These are phyloP conservation scores for Delia radicum DNA, from an alignment of 1,140 invertebrate species.

Conservation along the genomic window DNA sequence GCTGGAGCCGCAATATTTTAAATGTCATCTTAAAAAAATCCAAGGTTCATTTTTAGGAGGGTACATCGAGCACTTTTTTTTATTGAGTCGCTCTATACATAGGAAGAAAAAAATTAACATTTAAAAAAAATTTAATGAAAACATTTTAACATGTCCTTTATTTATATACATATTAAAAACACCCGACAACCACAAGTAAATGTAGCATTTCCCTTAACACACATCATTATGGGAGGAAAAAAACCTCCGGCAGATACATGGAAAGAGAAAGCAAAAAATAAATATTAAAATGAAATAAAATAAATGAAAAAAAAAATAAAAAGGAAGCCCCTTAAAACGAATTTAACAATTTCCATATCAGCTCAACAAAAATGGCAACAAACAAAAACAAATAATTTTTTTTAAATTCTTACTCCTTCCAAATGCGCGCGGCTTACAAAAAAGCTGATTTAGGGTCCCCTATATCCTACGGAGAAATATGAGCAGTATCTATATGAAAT, in stretches of 20 bases:
- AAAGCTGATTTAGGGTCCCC: too few relatives aligned
- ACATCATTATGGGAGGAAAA: neutral
- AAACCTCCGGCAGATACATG: neutral
- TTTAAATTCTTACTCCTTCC: too few relatives aligned
- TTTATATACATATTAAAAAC: too few relatives aligned
- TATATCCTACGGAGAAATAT: too few relatives aligned
- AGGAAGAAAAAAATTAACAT: conserved; percentile 11
- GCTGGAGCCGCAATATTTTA: too few relatives aligned
- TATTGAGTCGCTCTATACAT: neutral
- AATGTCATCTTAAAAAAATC: too few relatives aligned
- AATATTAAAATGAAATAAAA: neutral
- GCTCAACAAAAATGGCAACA: neutral
- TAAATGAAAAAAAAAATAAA: too few relatives aligned
- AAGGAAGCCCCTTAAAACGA: neutral
- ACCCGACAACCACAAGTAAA: conserved; percentile 18
- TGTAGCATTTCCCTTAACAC: conserved; percentile 16
- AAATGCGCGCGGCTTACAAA: too few relatives aligned
- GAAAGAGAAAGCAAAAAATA: neutral
- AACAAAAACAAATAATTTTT: neutral
- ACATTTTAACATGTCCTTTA: conserved; percentile 17
- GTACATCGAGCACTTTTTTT: too few relatives aligned
- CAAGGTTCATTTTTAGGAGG: too few relatives aligned
- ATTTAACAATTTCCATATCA: neutral
- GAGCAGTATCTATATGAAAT: too few relatives aligned
- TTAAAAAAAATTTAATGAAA: conserved; percentile 22